Evolutionary conservation across 2,888 invertebrate genomes (phyloP), one percentile per base, ranked within the genome.

Genomic region (Yponomeuta cagnagella): DNA sequence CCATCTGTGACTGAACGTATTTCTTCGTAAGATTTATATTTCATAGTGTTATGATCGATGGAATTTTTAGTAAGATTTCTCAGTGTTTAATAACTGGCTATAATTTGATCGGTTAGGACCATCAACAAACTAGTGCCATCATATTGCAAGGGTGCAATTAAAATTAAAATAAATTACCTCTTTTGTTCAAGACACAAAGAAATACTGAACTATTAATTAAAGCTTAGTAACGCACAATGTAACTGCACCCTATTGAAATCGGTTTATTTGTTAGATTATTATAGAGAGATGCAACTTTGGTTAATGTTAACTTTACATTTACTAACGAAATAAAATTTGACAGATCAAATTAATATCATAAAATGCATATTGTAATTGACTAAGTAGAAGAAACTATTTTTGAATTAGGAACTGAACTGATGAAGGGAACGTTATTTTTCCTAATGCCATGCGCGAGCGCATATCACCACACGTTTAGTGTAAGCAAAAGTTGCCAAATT

Each of bases 401-500:
- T 77, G 74, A 73, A 74, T 77, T 79, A 80, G 23, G 23, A 23
- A 23, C 23, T 23, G 23, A 75, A 43, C 64, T 89, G 89, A 89
- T 88, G 87, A 89, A 80, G 80, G 85, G 85, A 84, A 78, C 79
- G 83, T 80, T 84, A 82, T 85, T 85, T 82, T 69, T 76, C 82
- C 86, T 87, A 80, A 82, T 82, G 86, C 87, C 82, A 81, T 77
- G 86, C 81, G 88, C 90, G 90, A 90, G 86, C 81, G 88, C 90
- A 90, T 90, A 90, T 90, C 90, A 88, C 82, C 84, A 85, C 84
- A 82, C 82, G 82, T 82, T 82, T 90, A 90, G 89, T 82, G 79
- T 90, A 89, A 90, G 87, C 78, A 85, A 82, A 85, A 82, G 86
- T 88, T 91, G 91, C 91, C 91, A 91, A 91, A 91, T 90, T 90